Evolutionary conservation across 2,113 vertebrate species (phyloP).

Genomic region (Arizona elegans): DNA sequence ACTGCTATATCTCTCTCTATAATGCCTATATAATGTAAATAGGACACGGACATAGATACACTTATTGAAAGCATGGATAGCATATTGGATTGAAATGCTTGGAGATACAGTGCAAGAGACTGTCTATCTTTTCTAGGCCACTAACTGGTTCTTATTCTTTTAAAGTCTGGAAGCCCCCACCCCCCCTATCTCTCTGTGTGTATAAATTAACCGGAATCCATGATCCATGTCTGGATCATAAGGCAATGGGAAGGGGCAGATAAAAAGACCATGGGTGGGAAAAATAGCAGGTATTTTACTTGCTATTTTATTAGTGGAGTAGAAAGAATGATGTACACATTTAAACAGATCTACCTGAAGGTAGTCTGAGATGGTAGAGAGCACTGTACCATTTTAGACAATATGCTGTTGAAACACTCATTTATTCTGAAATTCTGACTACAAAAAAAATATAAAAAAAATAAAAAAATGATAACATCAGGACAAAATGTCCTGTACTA

Average conservation of each 20-base stretch:
- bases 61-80: neutral
- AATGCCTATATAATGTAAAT: neutral
- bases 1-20: neutral
- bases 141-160: neutral
- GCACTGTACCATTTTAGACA: neutral
- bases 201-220: neutral
- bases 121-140: neutral
- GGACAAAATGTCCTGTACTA: neutral
- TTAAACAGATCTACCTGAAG: neutral
- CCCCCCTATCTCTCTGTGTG: too few species aligned
- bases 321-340: neutral
- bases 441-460: neutral
- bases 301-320: neutral
- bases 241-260: neutral
- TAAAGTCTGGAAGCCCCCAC: neutral
- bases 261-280: neutral
- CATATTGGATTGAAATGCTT: neutral
- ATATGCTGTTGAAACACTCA: neutral
- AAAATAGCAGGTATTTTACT: neutral
- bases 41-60: neutral
- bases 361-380: neutral
- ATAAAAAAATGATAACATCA: neutral
- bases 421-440: neutral
- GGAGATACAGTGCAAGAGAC: neutral
- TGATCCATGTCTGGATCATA: neutral